A percentile compares a stretch with the other conserved stretches of the same genome.
Evolutionary conservation across 2,888 invertebrate genomes (phyloP).

Genomic region (Caenorhabditis parvicauda): DNA sequence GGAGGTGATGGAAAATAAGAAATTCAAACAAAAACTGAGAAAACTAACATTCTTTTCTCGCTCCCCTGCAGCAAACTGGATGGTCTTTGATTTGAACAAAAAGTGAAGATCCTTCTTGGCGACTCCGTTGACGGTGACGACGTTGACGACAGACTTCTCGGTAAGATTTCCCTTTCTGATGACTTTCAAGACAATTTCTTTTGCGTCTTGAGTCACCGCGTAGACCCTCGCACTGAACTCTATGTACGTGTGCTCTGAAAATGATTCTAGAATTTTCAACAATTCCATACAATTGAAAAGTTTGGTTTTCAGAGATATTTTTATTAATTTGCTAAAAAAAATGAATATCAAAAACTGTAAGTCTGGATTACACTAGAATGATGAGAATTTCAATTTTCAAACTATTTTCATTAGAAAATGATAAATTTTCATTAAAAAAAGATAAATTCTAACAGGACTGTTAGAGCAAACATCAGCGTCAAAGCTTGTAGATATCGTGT

Average conservation of each 20-base stretch:
- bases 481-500: constrained; percentile 45
- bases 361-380: no score
- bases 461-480: constrained; percentile 43
- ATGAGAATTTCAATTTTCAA: no score
- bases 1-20: no score
- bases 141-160: constrained; percentile 59
- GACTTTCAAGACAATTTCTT: constrained; percentile 24
- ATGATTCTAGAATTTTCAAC: no score
- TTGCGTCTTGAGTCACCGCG: neutral
- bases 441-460: no score
- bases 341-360: no score
- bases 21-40: no score
- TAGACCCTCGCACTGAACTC: constrained; percentile 1
- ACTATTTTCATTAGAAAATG: no score
- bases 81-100: constrained; percentile 37
- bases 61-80: constrained; percentile 68
- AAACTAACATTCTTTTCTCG: constrained; percentile 66
- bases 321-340: no score
- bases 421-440: no score
- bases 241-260: constrained; percentile 10
- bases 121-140: constrained; percentile 70
- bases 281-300: no score
- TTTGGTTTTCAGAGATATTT: no score
- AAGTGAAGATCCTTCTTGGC: constrained; percentile 69
- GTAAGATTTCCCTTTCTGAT: constrained; percentile 39